Percentiles rank a stretch among this genome's conserved stretches.
Evolutionary conservation across 2,797 vertebrate species (phyloP).

Genomic region (Zenarchopterus dispar): DNA sequence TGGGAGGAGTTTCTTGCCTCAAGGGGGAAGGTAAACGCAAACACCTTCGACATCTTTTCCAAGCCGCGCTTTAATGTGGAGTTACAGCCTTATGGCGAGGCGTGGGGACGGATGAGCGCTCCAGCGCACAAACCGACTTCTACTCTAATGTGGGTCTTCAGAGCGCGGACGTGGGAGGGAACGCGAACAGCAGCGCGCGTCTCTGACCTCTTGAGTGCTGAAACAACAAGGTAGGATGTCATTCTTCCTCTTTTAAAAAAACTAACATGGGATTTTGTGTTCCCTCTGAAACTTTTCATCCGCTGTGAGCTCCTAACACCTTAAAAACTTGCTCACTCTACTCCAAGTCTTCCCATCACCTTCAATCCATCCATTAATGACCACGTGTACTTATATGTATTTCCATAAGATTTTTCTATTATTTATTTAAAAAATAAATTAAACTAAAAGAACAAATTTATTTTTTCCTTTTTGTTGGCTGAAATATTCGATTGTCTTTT

Average conservation of each 20-base stretch:
- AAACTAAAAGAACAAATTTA: too few species aligned
- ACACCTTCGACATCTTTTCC: slow-evolving; percentile 81
- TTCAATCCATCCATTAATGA: too few species aligned
- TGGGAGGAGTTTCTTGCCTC: slow-evolving; percentile 83
- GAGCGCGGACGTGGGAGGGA: slow-evolving; percentile 42
- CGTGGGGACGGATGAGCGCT: slow-evolving; percentile 39
- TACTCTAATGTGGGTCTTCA: slow-evolving; percentile 42
- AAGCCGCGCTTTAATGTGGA: slow-evolving; percentile 60
- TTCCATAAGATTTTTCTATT: too few species aligned
- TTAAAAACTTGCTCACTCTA: too few species aligned
- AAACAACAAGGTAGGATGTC: slow-evolving; percentile 52
- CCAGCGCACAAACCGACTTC: slow-evolving; percentile 30
- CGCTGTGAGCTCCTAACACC: too few species aligned
- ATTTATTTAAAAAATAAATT: too few species aligned
- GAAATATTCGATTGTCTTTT: background rate
- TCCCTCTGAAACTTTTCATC: too few species aligned
- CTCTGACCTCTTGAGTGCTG: slow-evolving; percentile 46
- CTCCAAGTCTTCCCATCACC: too few species aligned
- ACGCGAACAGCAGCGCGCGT: slow-evolving; percentile 35
- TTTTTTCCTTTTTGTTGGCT: background rate
- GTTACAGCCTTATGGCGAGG: slow-evolving; percentile 57
- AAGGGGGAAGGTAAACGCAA: slow-evolving; percentile 67
- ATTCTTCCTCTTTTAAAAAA: background rate
- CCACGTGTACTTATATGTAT: too few species aligned
- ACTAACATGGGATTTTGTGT: background rate